Evolutionary conservation across 2,888 invertebrate genomes (phyloP).

Genomic region (Agrotis exclamationis): DNA sequence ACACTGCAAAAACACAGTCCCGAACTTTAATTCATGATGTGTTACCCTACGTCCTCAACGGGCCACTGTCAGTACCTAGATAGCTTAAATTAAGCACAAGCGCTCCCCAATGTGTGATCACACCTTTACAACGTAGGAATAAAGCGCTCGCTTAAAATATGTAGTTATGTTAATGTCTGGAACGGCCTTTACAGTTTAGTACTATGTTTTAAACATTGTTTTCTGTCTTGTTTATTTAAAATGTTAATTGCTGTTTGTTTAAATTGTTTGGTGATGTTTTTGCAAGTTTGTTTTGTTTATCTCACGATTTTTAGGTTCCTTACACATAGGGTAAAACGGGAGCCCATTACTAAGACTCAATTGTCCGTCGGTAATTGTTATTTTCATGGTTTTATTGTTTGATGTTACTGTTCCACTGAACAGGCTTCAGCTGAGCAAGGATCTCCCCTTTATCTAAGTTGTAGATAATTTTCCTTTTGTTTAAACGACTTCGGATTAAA

Average conservation of each 20-base stretch:
- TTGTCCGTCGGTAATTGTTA: no score
- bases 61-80: constrained; percentile 70
- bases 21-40: constrained; percentile 37
- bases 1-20: constrained; percentile 19
- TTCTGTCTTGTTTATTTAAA: constrained; percentile 49
- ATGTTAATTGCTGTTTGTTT: constrained; percentile 42
- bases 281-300: not conserved
- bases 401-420: no score
- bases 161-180: constrained; percentile 63
- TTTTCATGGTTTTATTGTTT: no score
- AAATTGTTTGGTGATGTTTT: constrained; percentile 28
- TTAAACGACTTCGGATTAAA: no score
- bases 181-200: constrained; percentile 57
- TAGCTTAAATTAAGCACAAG: constrained; percentile 79
- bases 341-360: no score
- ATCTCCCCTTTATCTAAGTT: no score
- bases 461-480: no score
- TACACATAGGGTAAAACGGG: no score
- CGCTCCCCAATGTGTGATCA: constrained; percentile 69
- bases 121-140: constrained; percentile 66
- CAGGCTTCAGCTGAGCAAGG: no score
- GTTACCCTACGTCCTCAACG: constrained; percentile 54
- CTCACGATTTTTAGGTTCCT: no score
- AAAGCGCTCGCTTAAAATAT: constrained; percentile 68
- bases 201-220: constrained; percentile 50